Base-by-base conservation (phyloP, 2,797 vertebrate species). In the Meda fulgida region DNA sequence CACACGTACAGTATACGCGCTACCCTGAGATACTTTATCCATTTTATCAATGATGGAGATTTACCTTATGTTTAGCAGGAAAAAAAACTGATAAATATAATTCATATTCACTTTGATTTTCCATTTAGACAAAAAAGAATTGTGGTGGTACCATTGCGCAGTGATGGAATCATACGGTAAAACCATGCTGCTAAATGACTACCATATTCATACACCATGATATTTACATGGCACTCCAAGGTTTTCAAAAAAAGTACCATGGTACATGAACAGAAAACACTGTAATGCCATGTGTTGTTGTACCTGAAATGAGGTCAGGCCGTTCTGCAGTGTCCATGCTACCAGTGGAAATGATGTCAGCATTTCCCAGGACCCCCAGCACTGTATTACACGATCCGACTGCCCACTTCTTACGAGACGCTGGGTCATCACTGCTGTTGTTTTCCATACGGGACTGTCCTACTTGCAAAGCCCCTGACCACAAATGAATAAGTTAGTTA, bases 341-440 rank as follows among this genome's bases (percentile, higher is more conserved):
- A 86, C 93, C 94, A 31, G 94, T 96, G 58, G 95, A 93, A 75
- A 96, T 89, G 63, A 97, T 90, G 51, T 95, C 90, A 0, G 94
- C 94, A 1, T 96, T 92, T 89, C 92, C 92, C 84, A 98, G 86
- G 85, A 93, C 91, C 86, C 91, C 91, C 73, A 96, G 88, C 29
- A 95, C 87, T 0, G 93, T 88, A 78, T 66, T 89, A 0, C 95
- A 88, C 0, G 91, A 89, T 21, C 84, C 88, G 19, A 93, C 92
- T 40, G 93, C 89, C 98, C 98, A 99, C 16, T 92, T 95, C 85
- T 80, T 95, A 63, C 96, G 92, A 18, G 81, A 83, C 65, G 7
- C 29, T 0, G 65, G 34, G 36, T 89, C 88, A 48, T 36, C 51
- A 58, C 34, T 34, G 60, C 73, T 87, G 55, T 90, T 87, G 71